Evolutionary conservation across 2,797 vertebrate genomes (phyloP), one percentile per base, ranked within the genome.

Genomic region (Arctocebus calabarensis): DNA sequence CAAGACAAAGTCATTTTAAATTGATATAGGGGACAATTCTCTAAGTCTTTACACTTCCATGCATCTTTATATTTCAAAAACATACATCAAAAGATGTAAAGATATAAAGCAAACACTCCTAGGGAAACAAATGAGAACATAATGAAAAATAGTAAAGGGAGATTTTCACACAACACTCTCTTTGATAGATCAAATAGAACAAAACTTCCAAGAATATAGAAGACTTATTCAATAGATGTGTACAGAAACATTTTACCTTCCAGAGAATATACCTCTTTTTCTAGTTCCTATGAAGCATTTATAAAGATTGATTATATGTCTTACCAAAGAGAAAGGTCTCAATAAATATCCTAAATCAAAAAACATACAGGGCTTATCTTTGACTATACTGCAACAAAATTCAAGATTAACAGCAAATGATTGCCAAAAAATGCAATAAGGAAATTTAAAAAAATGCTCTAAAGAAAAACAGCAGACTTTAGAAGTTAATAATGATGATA

Each of bases 331-430:
- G 66, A 87, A 90, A 59, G 52, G 29, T 82, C 74, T 90, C 29
- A 92, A 25, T 91, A 81, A 94, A 70, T 84, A 66, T 25, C 40
- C 71, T 17, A 79, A 92, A 95, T 37, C 68, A 85, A 88, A 94
- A 89, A 91, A 61, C 34, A 11, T 75, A 45, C 7, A 10, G 14
- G 9, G 22, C 43, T 9, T 73, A 91, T 71, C 14, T 92, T 90
- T 92, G 14, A 90, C 29, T 45, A 66, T 7, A 94, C 5, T 57
- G 62, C 20, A 88, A 32, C 82, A 74, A 71, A 79, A 90, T 92
- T 55, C 71, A n/a, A 96, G 91, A 45, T 52, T 84, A 83, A 91
- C 81, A 84, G 20, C 22, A 86, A 78, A 52, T 78, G 29, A 45
- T 84, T 81, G 62, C n/a, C 59, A 64, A 77, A 92, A 92, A 43